Conservation (phyloP, 2,113 vertebrate species). For the Microtus richardsoni region DNA sequence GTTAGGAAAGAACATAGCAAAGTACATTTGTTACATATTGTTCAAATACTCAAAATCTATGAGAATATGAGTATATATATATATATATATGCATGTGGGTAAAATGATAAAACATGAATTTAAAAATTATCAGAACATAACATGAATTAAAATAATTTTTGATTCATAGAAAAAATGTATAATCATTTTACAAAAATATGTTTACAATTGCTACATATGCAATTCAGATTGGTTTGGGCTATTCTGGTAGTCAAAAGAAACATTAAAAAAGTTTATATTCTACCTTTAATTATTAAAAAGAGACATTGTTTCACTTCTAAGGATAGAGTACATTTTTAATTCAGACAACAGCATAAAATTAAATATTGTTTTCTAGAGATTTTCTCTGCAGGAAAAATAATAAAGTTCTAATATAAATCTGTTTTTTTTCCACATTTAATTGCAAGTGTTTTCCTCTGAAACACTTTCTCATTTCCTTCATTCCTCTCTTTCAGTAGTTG, state of each 20-base stretch:
- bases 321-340: background rate
- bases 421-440: background rate
- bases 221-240: background rate
- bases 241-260: slow-evolving; percentile 4
- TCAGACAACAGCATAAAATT: background rate
- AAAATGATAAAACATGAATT: slow-evolving; percentile 29
- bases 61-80: background rate
- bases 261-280: background rate
- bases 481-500: background rate
- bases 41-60: background rate
- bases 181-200: background rate
- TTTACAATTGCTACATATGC: background rate
- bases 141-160: background rate
- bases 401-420: background rate
- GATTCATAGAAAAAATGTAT: background rate
- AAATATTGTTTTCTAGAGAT: background rate
- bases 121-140: background rate
- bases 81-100: background rate
- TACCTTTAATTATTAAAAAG: background rate
- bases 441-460: background rate
- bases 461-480: background rate
- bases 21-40: background rate
- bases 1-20: background rate
- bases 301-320: background rate
- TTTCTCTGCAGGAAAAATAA: background rate